Evolutionary conservation across 1,140 invertebrate genomes (phyloP), one percentile per base, ranked within the genome.

Genomic region (Rhizoglyphus robini): DNA sequence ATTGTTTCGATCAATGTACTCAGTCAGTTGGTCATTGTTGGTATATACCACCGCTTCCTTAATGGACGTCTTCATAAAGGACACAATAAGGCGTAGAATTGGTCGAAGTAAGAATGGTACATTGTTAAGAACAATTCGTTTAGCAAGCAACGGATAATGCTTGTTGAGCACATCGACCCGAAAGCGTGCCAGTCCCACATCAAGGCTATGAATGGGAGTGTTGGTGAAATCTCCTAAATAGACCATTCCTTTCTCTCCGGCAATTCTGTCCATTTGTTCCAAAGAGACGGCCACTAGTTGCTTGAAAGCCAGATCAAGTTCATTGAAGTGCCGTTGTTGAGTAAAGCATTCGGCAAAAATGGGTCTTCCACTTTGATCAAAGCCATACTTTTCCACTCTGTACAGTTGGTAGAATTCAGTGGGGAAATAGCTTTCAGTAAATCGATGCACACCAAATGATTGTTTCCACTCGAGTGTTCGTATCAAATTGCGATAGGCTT

Each of bases 401-500:
- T 51, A n/a, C 41, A 51, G 41, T 57, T 51, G 13, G 13, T 36
- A 64, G n/a, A 64, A 31, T 38, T 64, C 63, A 36, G 32, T 48
- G 1, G 63, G 63, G 41, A 64, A 64, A 4, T 48, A 51, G 8
- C 51, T 23, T 31, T 64, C 63, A 1, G 8, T 27, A 23, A 27
- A 20, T 2, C 38, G 30, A 31, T 90, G 90, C 1, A 86, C 81
- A 2, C 83, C 84, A 70, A 85, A 83, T 47, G 83, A 83, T 75
- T 85, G 87, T 66, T 91, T 81, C 89, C 91, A 96, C 68, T 82
- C 79, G 67, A 88, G 82, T 32, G 86, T 75, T 83, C 91, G 88
- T 23, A 83, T 80, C 1, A 86, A 75, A 0, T 88, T 80, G 41
- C 76, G 75, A 70, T 32, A 13, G 23, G 15, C 58, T 3, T 81